phyloP scores from a whole-genome alignment of 64 coral and sea anemone genomes.

The Cladopsammia gracilis region DNA sequence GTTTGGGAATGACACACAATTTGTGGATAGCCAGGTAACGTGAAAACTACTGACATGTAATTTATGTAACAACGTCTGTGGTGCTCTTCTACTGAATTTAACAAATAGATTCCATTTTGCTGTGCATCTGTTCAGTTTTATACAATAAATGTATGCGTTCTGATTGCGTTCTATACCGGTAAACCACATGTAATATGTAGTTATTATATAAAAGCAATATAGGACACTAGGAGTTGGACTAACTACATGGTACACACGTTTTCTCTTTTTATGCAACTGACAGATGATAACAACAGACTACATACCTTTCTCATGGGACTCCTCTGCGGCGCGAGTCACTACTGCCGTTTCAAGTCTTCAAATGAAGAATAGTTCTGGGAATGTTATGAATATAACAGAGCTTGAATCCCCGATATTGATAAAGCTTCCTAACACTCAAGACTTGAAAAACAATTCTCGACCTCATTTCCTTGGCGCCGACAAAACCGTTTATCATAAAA shows the following conservation, averaged over 20 bases:
- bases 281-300: background rate
- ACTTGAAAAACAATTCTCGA: background rate
- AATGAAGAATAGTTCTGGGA: conserved; percentile 3
- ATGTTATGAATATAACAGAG: background rate
- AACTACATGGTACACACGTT: background rate
- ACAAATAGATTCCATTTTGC: too few species aligned
- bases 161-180: too few species aligned
- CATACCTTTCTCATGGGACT: background rate
- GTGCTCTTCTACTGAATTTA: too few species aligned
- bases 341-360: conserved; percentile 10
- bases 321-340: background rate
- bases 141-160: too few species aligned
- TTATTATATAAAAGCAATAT: too few species aligned
- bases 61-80: too few species aligned
- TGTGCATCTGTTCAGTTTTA: too few species aligned
- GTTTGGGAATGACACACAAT: background rate
- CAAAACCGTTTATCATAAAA: background rate
- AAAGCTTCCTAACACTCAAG: background rate
- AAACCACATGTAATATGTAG: too few species aligned
- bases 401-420: background rate
- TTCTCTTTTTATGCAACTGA: background rate
- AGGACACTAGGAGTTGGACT: too few species aligned
- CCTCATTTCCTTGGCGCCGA: conserved; percentile 2
- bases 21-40: conserved; percentile 58
- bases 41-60: too few species aligned